Base-by-base conservation (phyloP, 2,888 invertebrate species). In the Lasioglossum morio region DNA sequence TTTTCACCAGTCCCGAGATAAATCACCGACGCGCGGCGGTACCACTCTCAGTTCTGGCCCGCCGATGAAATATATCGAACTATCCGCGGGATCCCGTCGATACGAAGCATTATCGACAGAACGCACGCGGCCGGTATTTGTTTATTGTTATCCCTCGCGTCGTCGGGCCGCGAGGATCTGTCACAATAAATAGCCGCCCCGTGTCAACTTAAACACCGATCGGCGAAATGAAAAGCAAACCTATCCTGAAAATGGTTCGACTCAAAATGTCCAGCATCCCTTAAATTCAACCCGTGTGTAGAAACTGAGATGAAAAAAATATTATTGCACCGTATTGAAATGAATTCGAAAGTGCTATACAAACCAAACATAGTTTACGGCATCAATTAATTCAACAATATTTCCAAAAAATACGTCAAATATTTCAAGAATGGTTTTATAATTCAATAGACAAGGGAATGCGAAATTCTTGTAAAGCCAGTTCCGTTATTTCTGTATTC, bases 1-100 rank as follows among this genome's bases (percentile, higher is more conserved):
- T 77, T 77, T 77, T n/a, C 77, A 40, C 37, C 19, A 16, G 19
- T 4, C 19, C 16, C 8, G 69, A 12, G 43, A 37, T 77, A 77
- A 69, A 66, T 77, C 69, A 77, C 19, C 27, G 34, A 0, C 60
- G 66, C 60, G 66, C 43, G 16, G 37, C 4, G 4, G 69, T 37
- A 37, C n/a, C 27, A 14, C 46, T 63, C 66, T 19, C 37, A 69
- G 70, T 27, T 53, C 48, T 27, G 70, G 48, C 19, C 77, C 7
- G 70, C 77, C 27, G 27, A 72, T 19, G 53, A 27, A n/a, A 78
- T 78, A 78, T 78, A 48, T 78, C 77, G 40, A 70, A 40, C 37
- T 72, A 19, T 23, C 23, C 53, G 30, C 30, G 70, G 37, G 16
- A 78, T 78, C 40, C 70, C 37, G 69, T 40, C 48, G 70, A 70